Percentiles rank a stretch among this genome's conserved stretches.
These are phyloP conservation scores for Acanthurus leucopareius DNA, from an alignment of 2,797 vertebrate species.

Conservation along the genomic window DNA sequence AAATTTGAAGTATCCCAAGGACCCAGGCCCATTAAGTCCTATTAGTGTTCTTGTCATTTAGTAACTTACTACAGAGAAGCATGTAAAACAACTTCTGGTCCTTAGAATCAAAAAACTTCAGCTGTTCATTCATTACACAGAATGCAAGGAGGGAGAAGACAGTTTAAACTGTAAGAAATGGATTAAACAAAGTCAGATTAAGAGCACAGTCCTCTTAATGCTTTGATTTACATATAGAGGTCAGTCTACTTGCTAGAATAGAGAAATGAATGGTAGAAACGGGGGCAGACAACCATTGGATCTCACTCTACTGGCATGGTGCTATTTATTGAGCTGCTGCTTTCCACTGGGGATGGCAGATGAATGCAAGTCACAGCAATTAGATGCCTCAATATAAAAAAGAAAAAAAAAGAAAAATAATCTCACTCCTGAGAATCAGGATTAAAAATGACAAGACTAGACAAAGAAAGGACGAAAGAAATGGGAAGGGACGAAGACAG, in stretches of 20 bases:
- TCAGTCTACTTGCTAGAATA: not conserved
- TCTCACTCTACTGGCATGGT: constrained; percentile 14
- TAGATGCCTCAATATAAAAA: constrained; percentile 3
- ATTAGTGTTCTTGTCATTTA: constrained; percentile 51
- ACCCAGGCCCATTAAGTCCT: constrained; percentile 44
- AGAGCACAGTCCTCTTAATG: not conserved
- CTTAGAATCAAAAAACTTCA: constrained; percentile 7
- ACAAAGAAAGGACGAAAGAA: constrained; percentile 11
- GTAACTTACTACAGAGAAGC: constrained; percentile 28
- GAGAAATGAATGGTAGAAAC: not conserved
- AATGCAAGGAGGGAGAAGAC: not conserved
- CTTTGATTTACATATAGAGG: not conserved
- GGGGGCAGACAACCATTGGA: not conserved
- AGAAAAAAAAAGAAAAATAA: constrained; percentile 1
- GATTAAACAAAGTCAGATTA: not conserved
- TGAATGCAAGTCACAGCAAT: constrained; percentile 34
- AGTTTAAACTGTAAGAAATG: no score
- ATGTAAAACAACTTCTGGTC: constrained; percentile 21
- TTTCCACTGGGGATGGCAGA: constrained; percentile 18
- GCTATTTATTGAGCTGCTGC: constrained; percentile 19
- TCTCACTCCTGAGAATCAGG: constrained; percentile 16
- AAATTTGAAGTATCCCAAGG: constrained; percentile 46
- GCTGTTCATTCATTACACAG: not conserved
- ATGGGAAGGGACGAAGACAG: not conserved
- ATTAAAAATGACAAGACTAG: constrained; percentile 29